Conservation (phyloP, 2,113 vertebrate species). For the Pipra filicauda region DNA sequence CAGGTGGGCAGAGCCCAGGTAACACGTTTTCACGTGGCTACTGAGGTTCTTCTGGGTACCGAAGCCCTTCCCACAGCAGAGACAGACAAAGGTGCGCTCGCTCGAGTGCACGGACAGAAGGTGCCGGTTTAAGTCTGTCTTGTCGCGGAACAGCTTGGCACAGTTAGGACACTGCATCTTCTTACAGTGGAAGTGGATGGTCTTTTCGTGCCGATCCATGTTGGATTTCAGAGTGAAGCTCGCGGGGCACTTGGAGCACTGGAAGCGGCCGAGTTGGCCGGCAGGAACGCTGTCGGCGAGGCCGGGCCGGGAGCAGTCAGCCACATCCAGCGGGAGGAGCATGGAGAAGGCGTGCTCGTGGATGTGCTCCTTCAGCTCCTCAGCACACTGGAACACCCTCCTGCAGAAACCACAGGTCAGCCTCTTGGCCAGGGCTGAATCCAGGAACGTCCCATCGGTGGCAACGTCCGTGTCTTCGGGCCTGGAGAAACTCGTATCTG, state of each 20-base stretch:
- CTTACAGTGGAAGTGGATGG: conserved; percentile 80
- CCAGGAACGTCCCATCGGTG: conserved; percentile 49
- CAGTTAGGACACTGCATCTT: conserved; percentile 79
- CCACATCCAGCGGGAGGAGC: conserved; percentile 71
- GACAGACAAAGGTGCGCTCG: conserved; percentile 69
- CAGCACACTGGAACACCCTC: conserved; percentile 75
- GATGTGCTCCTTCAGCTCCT: conserved; percentile 78
- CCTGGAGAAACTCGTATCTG: not conserved
- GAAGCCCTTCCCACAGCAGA: conserved; percentile 76
- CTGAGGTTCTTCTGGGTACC: conserved; percentile 79
- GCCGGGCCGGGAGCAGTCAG: not conserved
- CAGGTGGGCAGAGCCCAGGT: conserved; percentile 61
- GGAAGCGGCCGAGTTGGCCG: conserved; percentile 69
- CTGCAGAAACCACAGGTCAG: conserved; percentile 79
- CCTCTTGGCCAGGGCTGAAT: conserved; percentile 56
- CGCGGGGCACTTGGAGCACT: conserved; percentile 78
- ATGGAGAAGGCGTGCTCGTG: conserved; percentile 70
- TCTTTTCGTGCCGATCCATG: conserved; percentile 80
- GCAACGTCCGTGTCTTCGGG: not conserved
- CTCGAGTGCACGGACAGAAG: conserved; percentile 75
- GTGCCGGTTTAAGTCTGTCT: conserved; percentile 77
- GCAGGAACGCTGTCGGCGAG: not conserved
- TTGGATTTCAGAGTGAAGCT: conserved; percentile 85
- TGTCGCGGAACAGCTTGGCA: conserved; percentile 75
- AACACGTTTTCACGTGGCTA: conserved; percentile 75